These are phyloP conservation scores for Ciconia maguari DNA, from an alignment of 2,113 vertebrate species.

Conservation along the genomic window DNA sequence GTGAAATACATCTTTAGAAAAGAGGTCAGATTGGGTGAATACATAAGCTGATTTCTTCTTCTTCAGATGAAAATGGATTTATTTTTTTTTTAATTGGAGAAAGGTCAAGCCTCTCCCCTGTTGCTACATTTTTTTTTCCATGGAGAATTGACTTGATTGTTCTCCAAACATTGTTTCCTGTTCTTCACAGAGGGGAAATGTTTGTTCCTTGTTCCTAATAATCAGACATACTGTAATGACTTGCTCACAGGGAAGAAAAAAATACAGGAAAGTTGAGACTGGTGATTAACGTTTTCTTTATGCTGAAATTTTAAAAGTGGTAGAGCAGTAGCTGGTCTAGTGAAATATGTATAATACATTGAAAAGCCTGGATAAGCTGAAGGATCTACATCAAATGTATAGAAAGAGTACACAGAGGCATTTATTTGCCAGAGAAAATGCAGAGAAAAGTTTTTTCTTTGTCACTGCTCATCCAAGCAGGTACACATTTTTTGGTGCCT, in stretches of 20 bases:
- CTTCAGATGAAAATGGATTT: background rate
- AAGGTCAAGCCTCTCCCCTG: background rate
- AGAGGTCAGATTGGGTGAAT: background rate
- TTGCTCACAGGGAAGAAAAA: constrained; percentile 18
- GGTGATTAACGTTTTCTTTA: background rate
- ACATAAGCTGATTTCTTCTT: background rate
- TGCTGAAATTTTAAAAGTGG: background rate
- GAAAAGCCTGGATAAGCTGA: background rate
- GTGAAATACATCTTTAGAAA: background rate
- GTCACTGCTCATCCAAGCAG: background rate
- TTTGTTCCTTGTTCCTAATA: constrained; percentile 62
- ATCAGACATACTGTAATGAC: constrained; percentile 33
- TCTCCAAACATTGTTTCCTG: constrained; percentile 58
- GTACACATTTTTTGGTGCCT: background rate
- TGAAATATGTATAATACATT: background rate
- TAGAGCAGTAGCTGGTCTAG: background rate
- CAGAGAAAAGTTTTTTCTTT: background rate
- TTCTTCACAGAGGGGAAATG: constrained; percentile 49
- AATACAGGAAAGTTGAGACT: background rate
- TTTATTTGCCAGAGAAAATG: background rate
- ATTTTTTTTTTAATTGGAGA: constrained; percentile 16
- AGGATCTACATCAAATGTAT: background rate
- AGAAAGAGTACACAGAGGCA: background rate
- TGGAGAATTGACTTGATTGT: constrained; percentile 52
- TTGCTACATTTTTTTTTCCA: constrained; percentile 50